Evolutionary conservation across 1,140 invertebrate genomes (phyloP), one percentile per base, ranked within the genome.

Genomic region (Cydia pomonella): DNA sequence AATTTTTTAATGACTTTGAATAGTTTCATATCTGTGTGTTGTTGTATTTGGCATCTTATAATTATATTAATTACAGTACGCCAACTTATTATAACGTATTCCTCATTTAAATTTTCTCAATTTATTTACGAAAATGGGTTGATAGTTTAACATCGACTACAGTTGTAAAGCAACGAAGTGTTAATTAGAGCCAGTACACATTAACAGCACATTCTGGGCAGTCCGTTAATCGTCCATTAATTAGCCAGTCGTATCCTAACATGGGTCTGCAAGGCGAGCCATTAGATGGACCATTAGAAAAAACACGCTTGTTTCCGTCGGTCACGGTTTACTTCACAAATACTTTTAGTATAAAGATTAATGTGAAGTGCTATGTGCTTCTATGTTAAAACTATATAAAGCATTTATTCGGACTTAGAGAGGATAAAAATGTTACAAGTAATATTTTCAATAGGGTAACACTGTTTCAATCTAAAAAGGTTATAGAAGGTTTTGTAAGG

Each of bases 191-290:
- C 53, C 33, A 38, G n/a, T 3, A 23, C 21, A 59, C 21, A 59
- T 59, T 59, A 59, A 59, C 53, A 59, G 27, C 64, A 18, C 64
- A 69, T 69, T 69, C 64, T 33, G 64, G 27, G 16, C 64, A 27
- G 27, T 38, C 64, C n/a, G 27, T 69, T 69, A 69, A 69, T 69
- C 64, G 64, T 4, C 29, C 64, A 69, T 69, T 69, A 69, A 69
- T 69, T 69, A 69, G 29, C 64, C n/a, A 41, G 13, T 25, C 63
- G 59, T 64, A 18, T 27, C 64, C 64, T 69, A 38, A 69, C 25
- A 69, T 69, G 64, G 64, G 29, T 18, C n/a, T 38, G 64, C 64
- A 69, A 69, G 64, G 64, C 29, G 64, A 59, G 53, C 53, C 53
- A 23, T 59, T 59, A 59, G 47, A 18, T n/a, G 53, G 41, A 5